A percentile compares a stretch with the other conserved stretches of the same genome.
These are phyloP conservation scores for Bovichtus variegatus DNA, from an alignment of 2,797 vertebrate genomes.

Conservation along the genomic window DNA sequence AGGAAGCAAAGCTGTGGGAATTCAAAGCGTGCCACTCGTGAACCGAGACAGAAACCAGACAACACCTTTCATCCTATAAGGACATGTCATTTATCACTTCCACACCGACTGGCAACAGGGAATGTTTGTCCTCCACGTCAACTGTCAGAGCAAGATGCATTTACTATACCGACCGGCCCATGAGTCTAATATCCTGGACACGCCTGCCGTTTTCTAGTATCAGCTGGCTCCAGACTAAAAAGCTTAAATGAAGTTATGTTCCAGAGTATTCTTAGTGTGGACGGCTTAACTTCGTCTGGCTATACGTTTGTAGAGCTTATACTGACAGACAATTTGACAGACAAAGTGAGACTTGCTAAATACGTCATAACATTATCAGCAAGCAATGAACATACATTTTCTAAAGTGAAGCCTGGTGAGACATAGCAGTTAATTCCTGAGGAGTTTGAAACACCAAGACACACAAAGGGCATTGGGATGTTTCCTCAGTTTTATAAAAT, in stretches of 20 bases:
- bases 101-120: conserved; percentile 33
- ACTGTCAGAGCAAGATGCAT: conserved; percentile 62
- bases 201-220: conserved; percentile 43
- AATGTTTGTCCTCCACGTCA: conserved; percentile 67
- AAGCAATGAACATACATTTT: conserved; percentile 2
- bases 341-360: conserved; percentile 61
- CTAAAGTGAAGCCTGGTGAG: conserved; percentile 33
- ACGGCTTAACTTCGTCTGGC: conserved; percentile 52
- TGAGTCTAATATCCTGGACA: conserved; percentile 48
- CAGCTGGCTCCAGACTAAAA: conserved; percentile 44
- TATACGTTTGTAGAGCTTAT: conserved; percentile 48
- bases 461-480: conserved; percentile 12
- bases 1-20: conserved; percentile 46
- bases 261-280: conserved; percentile 41
- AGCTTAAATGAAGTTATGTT: conserved; percentile 40
- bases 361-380: conserved; percentile 42
- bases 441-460: conserved; percentile 62
- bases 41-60: conserved; percentile 59
- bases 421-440: conserved; percentile 55
- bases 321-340: conserved; percentile 59
- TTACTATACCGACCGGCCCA: conserved; percentile 41
- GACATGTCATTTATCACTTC: conserved; percentile 67
- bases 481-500: conserved; percentile 35
- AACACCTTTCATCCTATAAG: conserved; percentile 61
- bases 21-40: conserved; percentile 38